Evolutionary conservation across 1,140 invertebrate species (phyloP), one percentile per base, ranked within the genome.

Genomic region (Apocrypta bakeri): DNA sequence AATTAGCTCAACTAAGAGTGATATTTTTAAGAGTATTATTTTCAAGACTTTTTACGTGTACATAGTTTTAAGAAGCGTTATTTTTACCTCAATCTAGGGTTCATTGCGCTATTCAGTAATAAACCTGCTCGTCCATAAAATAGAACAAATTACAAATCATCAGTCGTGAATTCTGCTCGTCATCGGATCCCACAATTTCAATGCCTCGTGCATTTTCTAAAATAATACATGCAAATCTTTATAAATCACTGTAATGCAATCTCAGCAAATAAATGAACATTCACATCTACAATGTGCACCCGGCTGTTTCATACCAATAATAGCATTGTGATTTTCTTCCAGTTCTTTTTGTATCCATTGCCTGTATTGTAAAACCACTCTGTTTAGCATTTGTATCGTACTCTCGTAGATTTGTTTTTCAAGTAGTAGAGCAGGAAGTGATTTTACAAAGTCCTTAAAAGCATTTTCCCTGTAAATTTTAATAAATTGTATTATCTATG

Each of bases 141-240:
- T 92, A 90, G 82, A 91, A 90, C 69, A 92, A 85, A 86, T 92
- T 92, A 69, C 88, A 91, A 37, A 92, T 90, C 83, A 84, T 89
- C 0, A 91, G 85, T 17, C 90, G 86, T 31, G 90, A 91, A 56
- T 81, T 84, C 66, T 87, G 85, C 17, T 88, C 82, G 76, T 91
- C 82, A 7, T 84, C 82, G 0, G 88, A 87, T 74, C 88, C 89
- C 33, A 86, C 73, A 42, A 92, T 88, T 73, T 91, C 79, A 72
- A 91, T 90, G 11, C 61, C 85, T 81, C 89, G 89, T 8, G 88
- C 87, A 84, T 92, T 91, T 81, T 90, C 91, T 92, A 84, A 76
- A 90, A 90, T 40, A 83, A 61, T 42, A 86, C 84, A 71, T 63
- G 31, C 31, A 83, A 77, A 56, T 75, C 66, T 68, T 17, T 40